Evolutionary conservation across 2,888 invertebrate genomes (phyloP).

Genomic region (Adela reaumurella): DNA sequence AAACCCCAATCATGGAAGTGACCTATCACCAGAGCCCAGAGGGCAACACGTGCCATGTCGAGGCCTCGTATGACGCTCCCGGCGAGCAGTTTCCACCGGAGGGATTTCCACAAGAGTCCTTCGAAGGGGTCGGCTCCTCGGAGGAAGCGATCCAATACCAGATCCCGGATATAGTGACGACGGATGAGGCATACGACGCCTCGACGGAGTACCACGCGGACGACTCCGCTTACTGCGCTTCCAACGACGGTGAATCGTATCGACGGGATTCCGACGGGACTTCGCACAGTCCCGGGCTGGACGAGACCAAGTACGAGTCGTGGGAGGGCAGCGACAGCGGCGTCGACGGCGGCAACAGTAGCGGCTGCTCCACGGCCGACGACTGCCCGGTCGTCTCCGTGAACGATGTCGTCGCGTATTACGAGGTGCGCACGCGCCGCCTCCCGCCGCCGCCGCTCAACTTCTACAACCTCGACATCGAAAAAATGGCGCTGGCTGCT

Average conservation of each 20-base stretch:
- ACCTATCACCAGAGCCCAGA: neutral
- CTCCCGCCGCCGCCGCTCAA: constrained; percentile 42
- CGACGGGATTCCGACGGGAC: constrained; percentile 44
- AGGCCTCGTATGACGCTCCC: too few relatives aligned
- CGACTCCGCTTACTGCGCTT: constrained; percentile 14
- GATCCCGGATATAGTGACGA: constrained; percentile 44
- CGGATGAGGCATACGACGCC: constrained; percentile 42
- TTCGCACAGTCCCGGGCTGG: neutral
- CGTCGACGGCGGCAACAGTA: constrained; percentile 50
- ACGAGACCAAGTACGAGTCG: constrained; percentile 23
- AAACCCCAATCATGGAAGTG: neutral
- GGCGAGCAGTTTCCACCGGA: too few relatives aligned
- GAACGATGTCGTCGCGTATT: constrained; percentile 49
- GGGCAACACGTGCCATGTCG: too few relatives aligned
- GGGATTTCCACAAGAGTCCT: too few relatives aligned
- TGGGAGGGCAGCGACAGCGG: constrained; percentile 52
- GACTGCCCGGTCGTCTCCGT: constrained; percentile 54
- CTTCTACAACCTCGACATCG: constrained; percentile 45
- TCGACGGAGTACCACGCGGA: constrained; percentile 40
- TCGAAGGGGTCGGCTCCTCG: too few relatives aligned
- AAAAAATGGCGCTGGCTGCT: constrained; percentile 40
- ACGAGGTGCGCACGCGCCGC: constrained; percentile 40
- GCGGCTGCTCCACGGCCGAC: constrained; percentile 55
- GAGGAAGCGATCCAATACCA: constrained; percentile 9
- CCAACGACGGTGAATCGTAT: constrained; percentile 43